Base-by-base conservation (phyloP, 2,797 vertebrate genomes). In the Protosalanx chinensis region DNA sequence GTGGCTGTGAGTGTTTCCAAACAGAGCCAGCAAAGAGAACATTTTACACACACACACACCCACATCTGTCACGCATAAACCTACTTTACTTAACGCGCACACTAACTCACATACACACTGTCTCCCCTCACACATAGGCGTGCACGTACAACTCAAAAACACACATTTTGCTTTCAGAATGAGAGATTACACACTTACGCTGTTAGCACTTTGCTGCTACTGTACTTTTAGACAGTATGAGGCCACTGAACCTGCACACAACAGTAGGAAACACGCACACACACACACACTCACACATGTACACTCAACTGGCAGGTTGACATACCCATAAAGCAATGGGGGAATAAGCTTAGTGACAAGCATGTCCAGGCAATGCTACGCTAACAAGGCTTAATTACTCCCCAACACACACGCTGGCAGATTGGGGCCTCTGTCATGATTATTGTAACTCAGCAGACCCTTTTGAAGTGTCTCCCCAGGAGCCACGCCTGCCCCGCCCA, bases 311-410 rank as follows among this genome's bases (percentile, higher is more conserved):
- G 76, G 79, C 60, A 77, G 70, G 71, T 83, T 76, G 75, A 33
- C 30, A 67, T 68, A 59, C 68, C 51, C 71, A 71, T 56, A 77
- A 75, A 84, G 63, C 72, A 62, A 77, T 53, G 73, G 68, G 68
- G 71, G 82, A 83, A 79, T 89, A 76, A 79, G 83, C 62, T 32
- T 72, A 83, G 78, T 79, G 67, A 73, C 73, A 80, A 56, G 4
- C 83, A 81, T 79, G 80, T 84, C 81, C 77, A 62, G 27, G 58
- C 72, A 46, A 78, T 69, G 76, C 68, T 71, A 37, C 67, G 72
- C 75, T 81, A 84, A 77, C 67, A 4, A 71, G 76, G 77, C 85
- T 85, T 87, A 87, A 88, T 87, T 84, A 85, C 81, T 82, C 81
- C 71, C 73, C 16, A 78, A 64, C 65, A 84, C 77, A 71, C 46